Evolutionary conservation across 2,113 vertebrate species (phyloP), one percentile per base, ranked within the genome.

Genomic region (Mastomys coucha): DNA sequence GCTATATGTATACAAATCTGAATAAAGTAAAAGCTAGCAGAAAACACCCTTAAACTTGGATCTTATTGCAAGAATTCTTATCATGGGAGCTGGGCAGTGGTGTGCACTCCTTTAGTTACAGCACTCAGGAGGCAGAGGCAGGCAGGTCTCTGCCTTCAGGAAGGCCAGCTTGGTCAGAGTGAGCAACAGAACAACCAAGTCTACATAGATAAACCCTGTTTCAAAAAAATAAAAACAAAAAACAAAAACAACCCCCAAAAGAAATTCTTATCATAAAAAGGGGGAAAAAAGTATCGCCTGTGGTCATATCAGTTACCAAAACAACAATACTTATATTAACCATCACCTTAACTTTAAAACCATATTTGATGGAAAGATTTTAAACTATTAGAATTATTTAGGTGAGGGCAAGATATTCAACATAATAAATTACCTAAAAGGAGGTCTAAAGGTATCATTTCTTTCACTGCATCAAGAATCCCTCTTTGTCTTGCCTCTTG

Each of bases 361-460:
- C 56, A 1, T 65, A 60, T 89, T 53, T 91, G 88, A 86, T 20
- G 93, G 49, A 91, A 97, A 81, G 24, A 73, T 1, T 56, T 91
- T 78, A 85, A 65, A 86, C 58, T 60, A 7, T 49, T 36, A 80
- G 13, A 95, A 92, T 87, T 76, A 26, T 3, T 77, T 6, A 67
- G 7, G 36, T 90, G 26, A 97, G 36, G 39, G 60, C 13, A 96
- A 96, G 51, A 58, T 28, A 4, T 42, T 67, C 39, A 89, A 3
- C 36, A 80, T 60, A 69, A 94, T 72, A 93, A 97, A 97, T 98
- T 99, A 99, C 99, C 99, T 97, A 99, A 98, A 75, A 99, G 99
- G 94, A 99, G 99, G 97, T 99, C 99, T 98, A 99, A 98, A 36
- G 99, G 99, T 97, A 99, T 99, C 99, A 99, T 99, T 98, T 99